Evolutionary conservation across 1,140 invertebrate genomes (phyloP).

Genomic region (Wiebesia pumilae): DNA sequence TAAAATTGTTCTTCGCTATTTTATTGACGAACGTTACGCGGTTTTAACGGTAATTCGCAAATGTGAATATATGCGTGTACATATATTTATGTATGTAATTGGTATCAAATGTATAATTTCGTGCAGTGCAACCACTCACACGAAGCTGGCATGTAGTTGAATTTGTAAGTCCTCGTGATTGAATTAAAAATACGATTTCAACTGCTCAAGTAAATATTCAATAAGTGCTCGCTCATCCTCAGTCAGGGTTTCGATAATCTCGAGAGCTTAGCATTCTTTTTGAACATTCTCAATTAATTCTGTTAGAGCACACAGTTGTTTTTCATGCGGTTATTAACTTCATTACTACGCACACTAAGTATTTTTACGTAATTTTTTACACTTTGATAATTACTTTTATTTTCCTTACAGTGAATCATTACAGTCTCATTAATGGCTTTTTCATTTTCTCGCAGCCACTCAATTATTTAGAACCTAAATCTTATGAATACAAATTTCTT

Average conservation of each 20-base stretch:
- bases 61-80: too few relatives aligned
- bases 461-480: not conserved
- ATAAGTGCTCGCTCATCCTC: not conserved
- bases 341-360: not conserved
- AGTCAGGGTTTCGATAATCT: not conserved
- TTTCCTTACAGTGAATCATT: not conserved
- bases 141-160: not conserved
- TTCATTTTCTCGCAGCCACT: not conserved
- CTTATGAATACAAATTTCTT: not conserved
- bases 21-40: not conserved
- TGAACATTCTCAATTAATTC: not conserved
- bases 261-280: not conserved
- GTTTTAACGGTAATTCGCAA: not conserved
- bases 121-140: not conserved
- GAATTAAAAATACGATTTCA: slow-evolving; percentile 1
- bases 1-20: not conserved
- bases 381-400: not conserved
- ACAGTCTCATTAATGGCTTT: not conserved
- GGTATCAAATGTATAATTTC: too few relatives aligned
- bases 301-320: not conserved
- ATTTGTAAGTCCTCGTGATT: not conserved
- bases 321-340: not conserved
- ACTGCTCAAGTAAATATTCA: not conserved
- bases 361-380: slow-evolving; percentile 3
- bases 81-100: not conserved